Evolutionary conservation across 2,113 vertebrate species (phyloP), one percentile per base, ranked within the genome.

Genomic region (Rhinopomastus cyanomelas): DNA sequence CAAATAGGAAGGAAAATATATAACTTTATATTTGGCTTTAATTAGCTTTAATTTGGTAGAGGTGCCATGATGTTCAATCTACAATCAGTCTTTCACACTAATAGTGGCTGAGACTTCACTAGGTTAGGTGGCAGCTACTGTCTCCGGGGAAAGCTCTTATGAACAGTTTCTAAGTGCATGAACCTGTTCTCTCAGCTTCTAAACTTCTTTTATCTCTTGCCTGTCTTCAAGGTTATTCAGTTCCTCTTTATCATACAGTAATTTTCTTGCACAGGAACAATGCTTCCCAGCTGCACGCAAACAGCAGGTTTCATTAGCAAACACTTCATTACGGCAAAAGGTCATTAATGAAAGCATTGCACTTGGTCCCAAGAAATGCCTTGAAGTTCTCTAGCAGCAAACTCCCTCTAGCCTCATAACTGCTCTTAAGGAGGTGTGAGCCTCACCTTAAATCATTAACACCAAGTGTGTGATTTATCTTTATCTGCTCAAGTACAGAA

Each of bases 291-390:
- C 78, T 87, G 74, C 32, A n/a, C 65, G 55, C 49, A 74, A 85
- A 53, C 74, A 66, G 81, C 49, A 56, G 34, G 55, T 65, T 94
- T 85, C 84, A 89, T 92, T 95, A 93, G 62, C 81, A 82, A 88
- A 57, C 26, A 71, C 85, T 68, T 93, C 49, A 36, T 75, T 92
- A 84, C 81, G 88, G 56, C 52, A 53, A 61, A 67, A 86, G 66
- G 53, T 74, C 56, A 30, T 78, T 90, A 93, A 57, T 72, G 71
- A 92, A 76, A 82, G n/a, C 56, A 72, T 79, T 49, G 30, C 6
- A 6, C 84, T 73, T 89, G 67, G 44, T 29, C n/a, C 18, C 42
- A n/a, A n/a, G 80, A 88, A 60, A 61, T 62, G 80, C 56, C 56
- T 71, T 80, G 20, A 81, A 77, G 37, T 59, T 76, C 30, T 87